These are phyloP conservation scores for Stramonita haemastoma DNA, from an alignment of 2,888 invertebrate species.

Conservation along the genomic window DNA sequence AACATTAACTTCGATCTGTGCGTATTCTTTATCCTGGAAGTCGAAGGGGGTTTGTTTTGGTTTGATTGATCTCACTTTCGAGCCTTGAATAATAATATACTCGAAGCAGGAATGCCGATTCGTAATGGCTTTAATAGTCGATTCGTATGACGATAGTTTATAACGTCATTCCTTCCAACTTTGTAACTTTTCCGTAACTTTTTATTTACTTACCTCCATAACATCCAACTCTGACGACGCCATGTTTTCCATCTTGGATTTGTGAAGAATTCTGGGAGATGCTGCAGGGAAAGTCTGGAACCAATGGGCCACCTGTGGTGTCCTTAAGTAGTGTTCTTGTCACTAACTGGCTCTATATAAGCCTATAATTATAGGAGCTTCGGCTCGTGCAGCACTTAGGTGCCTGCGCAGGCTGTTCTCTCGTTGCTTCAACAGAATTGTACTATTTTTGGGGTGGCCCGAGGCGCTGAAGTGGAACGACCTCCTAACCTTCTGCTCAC, in stretches of 20 bases:
- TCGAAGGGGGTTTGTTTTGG: too few relatives aligned
- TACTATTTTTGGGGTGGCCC: too few relatives aligned
- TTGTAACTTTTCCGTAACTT: not conserved
- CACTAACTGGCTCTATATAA: not conserved
- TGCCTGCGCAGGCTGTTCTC: not conserved
- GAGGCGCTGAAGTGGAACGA: too few relatives aligned
- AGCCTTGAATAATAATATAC: too few relatives aligned
- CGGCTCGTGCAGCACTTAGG: not conserved
- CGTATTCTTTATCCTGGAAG: too few relatives aligned
- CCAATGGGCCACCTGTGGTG: not conserved
- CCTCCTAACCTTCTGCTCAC: too few relatives aligned
- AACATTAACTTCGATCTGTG: too few relatives aligned
- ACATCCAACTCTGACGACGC: constrained; percentile 37
- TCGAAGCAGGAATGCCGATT: too few relatives aligned
- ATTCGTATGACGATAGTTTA: too few relatives aligned
- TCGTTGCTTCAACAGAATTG: not conserved
- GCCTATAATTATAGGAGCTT: not conserved
- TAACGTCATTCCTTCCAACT: not conserved
- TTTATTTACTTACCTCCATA: constrained; percentile 25
- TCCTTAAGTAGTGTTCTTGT: not conserved
- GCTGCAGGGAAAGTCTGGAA: not conserved
- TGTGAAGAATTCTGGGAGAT: not conserved
- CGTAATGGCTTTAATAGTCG: too few relatives aligned
- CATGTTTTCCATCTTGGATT: constrained; percentile 39
- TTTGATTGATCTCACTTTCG: too few relatives aligned